These are phyloP conservation scores for Epinephelus awoara DNA, from an alignment of 2,797 vertebrate species.

Conservation along the genomic window DNA sequence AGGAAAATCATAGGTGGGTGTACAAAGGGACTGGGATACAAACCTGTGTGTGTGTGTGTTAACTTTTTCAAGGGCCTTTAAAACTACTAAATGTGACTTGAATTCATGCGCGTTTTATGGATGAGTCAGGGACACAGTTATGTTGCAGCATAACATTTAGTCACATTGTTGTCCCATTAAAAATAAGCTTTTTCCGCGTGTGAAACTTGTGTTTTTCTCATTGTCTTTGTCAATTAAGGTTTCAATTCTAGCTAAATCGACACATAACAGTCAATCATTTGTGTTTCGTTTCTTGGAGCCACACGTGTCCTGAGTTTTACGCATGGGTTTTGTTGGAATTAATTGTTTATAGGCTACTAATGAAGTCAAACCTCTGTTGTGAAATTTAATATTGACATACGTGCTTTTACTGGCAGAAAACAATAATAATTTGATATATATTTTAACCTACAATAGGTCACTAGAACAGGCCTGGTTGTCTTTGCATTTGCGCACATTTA, in stretches of 20 bases:
- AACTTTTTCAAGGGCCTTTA: background rate
- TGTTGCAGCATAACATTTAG: background rate
- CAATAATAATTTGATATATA: too few species aligned
- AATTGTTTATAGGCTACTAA: background rate
- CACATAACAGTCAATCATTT: background rate
- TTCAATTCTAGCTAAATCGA: background rate
- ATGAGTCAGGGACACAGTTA: too few species aligned
- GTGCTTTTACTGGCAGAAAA: background rate
- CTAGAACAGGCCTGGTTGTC: fast-evolving
- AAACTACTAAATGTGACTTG: background rate
- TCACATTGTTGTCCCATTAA: background rate
- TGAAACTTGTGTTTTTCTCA: background rate
- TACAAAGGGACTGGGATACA: background rate
- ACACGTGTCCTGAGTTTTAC: slow-evolving; percentile 40
- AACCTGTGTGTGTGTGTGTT: too few species aligned
- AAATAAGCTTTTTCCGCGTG: background rate
- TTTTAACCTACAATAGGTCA: background rate
- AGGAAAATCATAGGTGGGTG: slow-evolving; percentile 87
- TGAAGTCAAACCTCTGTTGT: background rate
- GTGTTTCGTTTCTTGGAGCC: background rate
- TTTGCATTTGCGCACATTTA: background rate
- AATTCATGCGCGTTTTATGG: background rate
- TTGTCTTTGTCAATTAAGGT: background rate
- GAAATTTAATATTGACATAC: background rate
- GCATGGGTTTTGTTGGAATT: background rate